Percentiles rank a stretch among this genome's conserved stretches.
phyloP scores from a whole-genome alignment of 2,888 invertebrate species.

The Hypselothyrea guttata region DNA sequence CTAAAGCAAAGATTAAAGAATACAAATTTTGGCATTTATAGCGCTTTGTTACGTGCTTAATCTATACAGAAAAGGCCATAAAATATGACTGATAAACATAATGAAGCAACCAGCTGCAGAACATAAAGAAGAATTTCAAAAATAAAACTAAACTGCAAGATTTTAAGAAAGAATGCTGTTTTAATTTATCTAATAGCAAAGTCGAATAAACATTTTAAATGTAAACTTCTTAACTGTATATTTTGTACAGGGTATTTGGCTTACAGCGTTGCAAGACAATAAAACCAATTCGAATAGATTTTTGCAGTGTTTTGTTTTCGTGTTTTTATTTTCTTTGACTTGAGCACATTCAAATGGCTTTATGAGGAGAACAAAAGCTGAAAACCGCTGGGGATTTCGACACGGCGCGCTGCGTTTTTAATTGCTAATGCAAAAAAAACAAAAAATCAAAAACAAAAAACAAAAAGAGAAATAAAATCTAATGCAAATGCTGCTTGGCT shows the following conservation, averaged over 20 bases:
- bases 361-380: conserved; percentile 63
- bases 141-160: too few relatives aligned
- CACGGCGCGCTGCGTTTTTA: conserved; percentile 67
- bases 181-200: too few relatives aligned
- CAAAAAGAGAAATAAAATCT: conserved; percentile 14
- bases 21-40: too few relatives aligned
- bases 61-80: too few relatives aligned
- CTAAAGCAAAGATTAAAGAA: too few relatives aligned
- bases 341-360: conserved; percentile 33
- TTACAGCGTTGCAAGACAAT: conserved; percentile 24
- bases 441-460: background rate
- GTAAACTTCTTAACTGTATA: too few relatives aligned
- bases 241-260: conserved; percentile 15
- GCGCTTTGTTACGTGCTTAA: too few relatives aligned
- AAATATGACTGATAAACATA: too few relatives aligned
- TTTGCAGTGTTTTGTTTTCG: conserved; percentile 26
- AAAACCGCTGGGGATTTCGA: conserved; percentile 42
- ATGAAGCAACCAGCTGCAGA: too few relatives aligned
- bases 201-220: too few relatives aligned
- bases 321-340: conserved; percentile 31
- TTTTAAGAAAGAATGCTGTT: too few relatives aligned
- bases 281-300: conserved; percentile 31
- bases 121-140: too few relatives aligned
- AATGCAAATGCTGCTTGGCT: conserved; percentile 59
- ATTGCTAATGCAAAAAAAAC: conserved; percentile 57